Conservation (phyloP, 2,113 vertebrate species). For the Donacobius atricapilla region DNA sequence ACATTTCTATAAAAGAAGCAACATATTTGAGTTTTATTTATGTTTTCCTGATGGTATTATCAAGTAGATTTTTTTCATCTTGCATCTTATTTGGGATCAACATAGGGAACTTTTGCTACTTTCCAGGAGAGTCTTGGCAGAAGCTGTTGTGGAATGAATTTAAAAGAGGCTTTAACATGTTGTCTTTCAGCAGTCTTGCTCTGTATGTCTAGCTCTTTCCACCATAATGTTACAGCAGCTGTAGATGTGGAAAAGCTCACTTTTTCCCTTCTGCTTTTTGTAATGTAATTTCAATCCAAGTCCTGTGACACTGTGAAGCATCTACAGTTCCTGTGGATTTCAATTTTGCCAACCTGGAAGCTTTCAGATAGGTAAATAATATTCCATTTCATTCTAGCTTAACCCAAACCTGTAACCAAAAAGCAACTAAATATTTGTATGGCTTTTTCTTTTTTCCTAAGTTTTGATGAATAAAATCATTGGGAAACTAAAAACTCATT, state of each 20-base stretch:
- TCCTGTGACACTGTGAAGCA: neutral
- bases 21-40: neutral
- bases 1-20: neutral
- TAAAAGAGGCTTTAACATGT: neutral
- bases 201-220: neutral
- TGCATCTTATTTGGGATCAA: neutral
- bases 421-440: neutral
- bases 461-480: neutral
- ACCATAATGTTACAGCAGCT: neutral
- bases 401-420: neutral
- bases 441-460: rapidly evolving
- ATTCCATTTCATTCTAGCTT: neutral
- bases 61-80: neutral
- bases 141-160: neutral
- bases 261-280: conserved; percentile 14
- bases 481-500: neutral
- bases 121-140: neutral
- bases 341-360: neutral
- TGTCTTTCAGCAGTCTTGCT: neutral
- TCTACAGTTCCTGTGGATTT: neutral
- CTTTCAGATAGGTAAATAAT: neutral
- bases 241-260: neutral
- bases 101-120: neutral
- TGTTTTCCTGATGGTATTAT: neutral
- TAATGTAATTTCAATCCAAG: neutral